These are phyloP conservation scores for Gasteruption jaculator DNA, from an alignment of 2,888 invertebrate species.

Conservation along the genomic window DNA sequence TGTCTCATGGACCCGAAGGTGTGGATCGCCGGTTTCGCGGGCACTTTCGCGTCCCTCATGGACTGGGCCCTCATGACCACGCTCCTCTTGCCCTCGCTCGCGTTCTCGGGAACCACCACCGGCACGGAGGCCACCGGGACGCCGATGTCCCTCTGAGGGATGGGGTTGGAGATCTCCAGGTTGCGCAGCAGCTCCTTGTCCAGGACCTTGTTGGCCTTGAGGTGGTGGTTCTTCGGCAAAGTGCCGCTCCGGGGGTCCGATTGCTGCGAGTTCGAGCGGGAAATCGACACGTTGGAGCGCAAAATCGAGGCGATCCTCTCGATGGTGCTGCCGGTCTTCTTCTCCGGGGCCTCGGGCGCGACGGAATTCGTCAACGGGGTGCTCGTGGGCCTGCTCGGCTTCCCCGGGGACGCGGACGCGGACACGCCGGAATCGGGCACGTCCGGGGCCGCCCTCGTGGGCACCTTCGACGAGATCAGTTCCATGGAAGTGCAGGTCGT, in stretches of 20 bases:
- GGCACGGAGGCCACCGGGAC: slow-evolving; percentile 60
- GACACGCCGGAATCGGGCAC: slow-evolving; percentile 53
- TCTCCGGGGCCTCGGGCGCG: slow-evolving; percentile 36
- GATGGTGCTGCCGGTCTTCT: slow-evolving; percentile 57
- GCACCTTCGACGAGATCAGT: slow-evolving; percentile 59
- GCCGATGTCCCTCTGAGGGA: slow-evolving; percentile 67
- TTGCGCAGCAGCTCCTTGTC: slow-evolving; percentile 71
- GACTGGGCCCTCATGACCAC: slow-evolving; percentile 77
- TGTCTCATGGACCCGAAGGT: slow-evolving; percentile 83
- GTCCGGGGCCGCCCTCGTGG: slow-evolving; percentile 56
- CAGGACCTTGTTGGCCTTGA: slow-evolving; percentile 62
- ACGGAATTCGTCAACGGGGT: slow-evolving; percentile 31
- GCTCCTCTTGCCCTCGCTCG: slow-evolving; percentile 54
- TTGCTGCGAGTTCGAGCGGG: slow-evolving; percentile 59
- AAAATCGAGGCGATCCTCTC: slow-evolving; percentile 72
- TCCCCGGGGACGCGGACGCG: slow-evolving; percentile 34
- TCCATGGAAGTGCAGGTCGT: slow-evolving; percentile 79
- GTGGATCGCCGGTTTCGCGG: slow-evolving; percentile 62
- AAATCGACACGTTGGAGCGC: slow-evolving; percentile 37
- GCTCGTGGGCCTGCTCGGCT: slow-evolving; percentile 35
- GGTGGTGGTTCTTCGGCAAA: slow-evolving; percentile 59
- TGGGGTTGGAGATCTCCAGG: slow-evolving; percentile 80
- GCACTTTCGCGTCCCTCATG: slow-evolving; percentile 61
- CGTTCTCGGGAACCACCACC: slow-evolving; percentile 55
- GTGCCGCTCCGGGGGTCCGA: slow-evolving; percentile 57